Base-by-base conservation (phyloP, 2,113 vertebrate genomes). In the Phylloscopus whistleri region DNA sequence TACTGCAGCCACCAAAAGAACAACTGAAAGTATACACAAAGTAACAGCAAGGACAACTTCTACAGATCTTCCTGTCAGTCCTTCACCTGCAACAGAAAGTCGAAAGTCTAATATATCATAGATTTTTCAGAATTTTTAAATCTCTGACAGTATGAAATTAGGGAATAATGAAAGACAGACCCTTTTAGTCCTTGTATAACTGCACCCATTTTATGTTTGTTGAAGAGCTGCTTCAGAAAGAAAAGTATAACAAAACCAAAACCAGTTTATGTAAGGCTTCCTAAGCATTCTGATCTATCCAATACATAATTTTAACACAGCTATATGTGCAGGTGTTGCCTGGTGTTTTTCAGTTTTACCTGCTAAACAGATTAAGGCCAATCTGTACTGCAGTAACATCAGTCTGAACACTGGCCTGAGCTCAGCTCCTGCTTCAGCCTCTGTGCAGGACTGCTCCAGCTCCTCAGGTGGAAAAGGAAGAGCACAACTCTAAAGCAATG, bases 11-110 rank as follows among this genome's bases (percentile, higher is more conserved):
- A 99, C 98, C 80, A 99, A 96, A 90, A 99, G 97, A 92, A 99
- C 95, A 24, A 98, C 95, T 77, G 99, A 98, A 89, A 99, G 98
- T 94, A 99, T 98, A 56, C 99, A 99, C 66, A 99, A 96, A 64
- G 99, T 98, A 89, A 99, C 98, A 26, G 99, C 99, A 68, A 99
- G 97, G 69, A 99, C 99, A 96, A 99, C 99, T 98, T 99, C 99
- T 70, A 99, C 98, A 43, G 98, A 98, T 97, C 98, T 98, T 97
- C 98, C 99, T 92, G 99, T 97, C 51, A 97, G 88, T 18, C 98
- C 98, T 60, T 99, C 98, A 82, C 96, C 99, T 99, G 95, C 73
- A 97, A 96, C 23, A 90, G 52, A 95, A 96, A 91, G 53, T 37
- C 10, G 28, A 91, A 88, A 81, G 60, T 41, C 11, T 69, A 66